Evolutionary conservation across 2,797 vertebrate species (phyloP), one percentile per base, ranked within the genome.

Genomic region (Phoxinus dragarum): DNA sequence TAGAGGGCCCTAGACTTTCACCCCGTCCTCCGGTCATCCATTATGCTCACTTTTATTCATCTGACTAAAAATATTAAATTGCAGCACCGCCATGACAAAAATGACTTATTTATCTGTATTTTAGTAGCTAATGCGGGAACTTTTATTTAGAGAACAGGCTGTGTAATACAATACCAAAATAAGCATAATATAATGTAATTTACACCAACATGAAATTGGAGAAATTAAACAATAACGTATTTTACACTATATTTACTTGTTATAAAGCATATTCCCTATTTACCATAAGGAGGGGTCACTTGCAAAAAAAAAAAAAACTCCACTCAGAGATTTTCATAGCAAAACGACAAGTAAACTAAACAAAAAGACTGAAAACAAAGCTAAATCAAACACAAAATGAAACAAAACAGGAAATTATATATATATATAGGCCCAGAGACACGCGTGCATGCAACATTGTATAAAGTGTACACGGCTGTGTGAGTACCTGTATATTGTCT

Each of bases 1-100:
- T 27, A 81, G 80, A 44, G 49, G 80, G 47, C 49, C 21, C 47
- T 81, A 81, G 4, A 59, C 21, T 4, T 71, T 81, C 67, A 81
- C 12, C 44, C 3, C 5, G 1, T 52, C 8, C 12, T 36, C 21
- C 7, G 23, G 4, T 61, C 11, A 54, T 36, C 52, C 5, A n/a
- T 75, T 17, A 36, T 23, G 19, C 36, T 76, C 4, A 52, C 17
- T 56, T 78, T 14, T 40, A 23, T 38, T 75, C 3, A 56, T 38
- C 6, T 56, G 34, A 56, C 34, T 38, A 4, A 38, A 38, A 56
- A 23, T 38, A 66, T 66, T 3, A 0, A 0, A 66, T 16, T 38
- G 19, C 2, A 16, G 19, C 27, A 27, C 27, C 27, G 27, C 34
- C 16, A 16, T 56, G 73, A 56, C 49, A 76, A 40, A 69, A 56